Conservation (phyloP, 2,797 vertebrate species). For the Nyctibius grandis region DNA sequence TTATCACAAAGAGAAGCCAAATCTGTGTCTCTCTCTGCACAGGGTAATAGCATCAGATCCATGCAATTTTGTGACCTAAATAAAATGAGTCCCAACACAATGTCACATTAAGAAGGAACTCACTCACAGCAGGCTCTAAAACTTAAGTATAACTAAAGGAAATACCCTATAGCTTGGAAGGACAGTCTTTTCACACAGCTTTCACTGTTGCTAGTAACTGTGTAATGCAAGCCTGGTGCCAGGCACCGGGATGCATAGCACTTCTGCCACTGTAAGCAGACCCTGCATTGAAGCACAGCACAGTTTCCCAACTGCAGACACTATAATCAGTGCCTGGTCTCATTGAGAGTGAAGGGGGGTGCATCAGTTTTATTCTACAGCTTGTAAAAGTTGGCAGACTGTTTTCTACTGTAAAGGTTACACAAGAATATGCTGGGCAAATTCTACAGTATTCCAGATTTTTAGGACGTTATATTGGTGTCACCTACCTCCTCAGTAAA, state of each 20-base stretch:
- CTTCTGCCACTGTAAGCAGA: not conserved
- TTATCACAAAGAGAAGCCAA: not conserved
- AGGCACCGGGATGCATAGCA: rapidly evolving
- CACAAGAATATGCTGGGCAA: not conserved
- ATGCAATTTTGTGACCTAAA: not conserved
- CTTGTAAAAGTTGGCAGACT: not conserved
- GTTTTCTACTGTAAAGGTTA: not conserved
- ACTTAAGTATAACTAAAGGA: not conserved
- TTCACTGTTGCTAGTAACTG: not conserved
- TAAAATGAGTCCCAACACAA: not conserved
- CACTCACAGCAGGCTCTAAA: not conserved
- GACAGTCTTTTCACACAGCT: not conserved
- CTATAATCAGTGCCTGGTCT: not conserved
- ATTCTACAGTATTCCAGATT: not conserved
- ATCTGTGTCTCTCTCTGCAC: not conserved
- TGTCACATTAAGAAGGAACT: not conserved
- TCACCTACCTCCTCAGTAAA: not conserved
- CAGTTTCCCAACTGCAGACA: not conserved
- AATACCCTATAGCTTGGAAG: not conserved
- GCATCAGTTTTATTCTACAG: not conserved
- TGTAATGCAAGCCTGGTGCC: not conserved
- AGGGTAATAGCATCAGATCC: not conserved
- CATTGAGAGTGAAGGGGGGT: not conserved
- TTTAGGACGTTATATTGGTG: rapidly evolving
- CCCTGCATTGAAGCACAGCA: not conserved